Evolutionary conservation across 2,113 vertebrate species (phyloP).

Genomic region (Osmerus eperlanus): DNA sequence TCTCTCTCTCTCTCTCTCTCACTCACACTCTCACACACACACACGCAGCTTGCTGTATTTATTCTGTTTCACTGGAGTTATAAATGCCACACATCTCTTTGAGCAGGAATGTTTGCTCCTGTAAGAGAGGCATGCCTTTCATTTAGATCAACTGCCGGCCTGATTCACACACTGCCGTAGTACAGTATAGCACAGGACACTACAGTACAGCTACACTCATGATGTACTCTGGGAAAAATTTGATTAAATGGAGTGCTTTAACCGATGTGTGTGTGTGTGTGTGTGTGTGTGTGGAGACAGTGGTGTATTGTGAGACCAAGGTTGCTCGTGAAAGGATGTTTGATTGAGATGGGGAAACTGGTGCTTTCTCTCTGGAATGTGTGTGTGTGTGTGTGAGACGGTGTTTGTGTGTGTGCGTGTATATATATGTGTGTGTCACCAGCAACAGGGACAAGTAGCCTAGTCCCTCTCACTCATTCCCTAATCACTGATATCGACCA

Average conservation of each 20-base stretch:
- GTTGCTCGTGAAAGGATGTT: no score
- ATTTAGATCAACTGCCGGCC: slow-evolving; percentile 13
- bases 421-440: not conserved
- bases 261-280: slow-evolving; percentile 18
- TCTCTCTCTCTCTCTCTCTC: not conserved
- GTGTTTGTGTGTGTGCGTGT: slow-evolving; percentile 7
- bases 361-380: no score
- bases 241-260: slow-evolving; percentile 14
- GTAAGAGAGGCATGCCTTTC: slow-evolving; percentile 17
- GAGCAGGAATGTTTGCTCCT: slow-evolving; percentile 27
- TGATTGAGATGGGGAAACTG: no score
- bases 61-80: no score
- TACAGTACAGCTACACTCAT: slow-evolving; percentile 3
- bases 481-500: not conserved
- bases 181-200: not conserved
- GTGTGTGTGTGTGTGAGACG: not conserved
- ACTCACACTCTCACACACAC: not conserved
- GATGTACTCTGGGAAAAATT: slow-evolving; percentile 28
- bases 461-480: not conserved
- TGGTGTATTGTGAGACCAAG: not conserved
- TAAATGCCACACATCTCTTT: slow-evolving; percentile 16
- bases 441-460: not conserved
- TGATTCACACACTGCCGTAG: not conserved
- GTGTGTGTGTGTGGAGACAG: not conserved
- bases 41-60: not conserved